A percentile compares a stretch with the other conserved stretches of the same genome.
These are phyloP conservation scores for Orthonyx spaldingii DNA, from an alignment of 2,113 vertebrate genomes.

Conservation along the genomic window DNA sequence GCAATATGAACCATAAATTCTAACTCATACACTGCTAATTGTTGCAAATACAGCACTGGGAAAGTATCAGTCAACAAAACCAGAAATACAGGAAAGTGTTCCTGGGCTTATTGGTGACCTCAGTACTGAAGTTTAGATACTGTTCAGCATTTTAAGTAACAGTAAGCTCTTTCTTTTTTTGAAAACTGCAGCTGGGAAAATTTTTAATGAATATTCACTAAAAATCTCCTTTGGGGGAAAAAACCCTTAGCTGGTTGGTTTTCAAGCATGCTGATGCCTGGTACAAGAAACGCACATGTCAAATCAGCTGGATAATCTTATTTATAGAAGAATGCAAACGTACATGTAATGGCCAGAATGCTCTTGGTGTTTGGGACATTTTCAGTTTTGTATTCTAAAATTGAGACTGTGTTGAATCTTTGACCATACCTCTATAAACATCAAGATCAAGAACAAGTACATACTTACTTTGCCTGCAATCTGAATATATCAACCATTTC, in stretches of 20 bases:
- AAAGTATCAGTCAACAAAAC: background rate
- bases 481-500: background rate
- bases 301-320: background rate
- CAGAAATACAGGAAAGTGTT: background rate
- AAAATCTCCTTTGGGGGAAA: background rate
- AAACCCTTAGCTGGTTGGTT: background rate
- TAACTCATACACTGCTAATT: background rate
- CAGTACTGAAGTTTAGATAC: conserved; percentile 58
- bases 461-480: background rate
- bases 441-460: background rate
- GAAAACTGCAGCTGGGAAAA: background rate
- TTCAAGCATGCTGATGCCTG: background rate
- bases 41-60: background rate
- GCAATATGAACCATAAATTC: background rate
- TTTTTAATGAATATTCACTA: background rate
- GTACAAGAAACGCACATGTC: background rate
- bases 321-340: background rate
- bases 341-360: background rate
- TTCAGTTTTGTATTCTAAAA: background rate
- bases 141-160: background rate
- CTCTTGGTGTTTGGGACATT: background rate
- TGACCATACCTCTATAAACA: background rate
- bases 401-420: background rate
- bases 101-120: background rate
- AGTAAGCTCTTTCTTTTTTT: background rate